phyloP scores from a whole-genome alignment of 2,113 vertebrate species.

The Cettia cetti region DNA sequence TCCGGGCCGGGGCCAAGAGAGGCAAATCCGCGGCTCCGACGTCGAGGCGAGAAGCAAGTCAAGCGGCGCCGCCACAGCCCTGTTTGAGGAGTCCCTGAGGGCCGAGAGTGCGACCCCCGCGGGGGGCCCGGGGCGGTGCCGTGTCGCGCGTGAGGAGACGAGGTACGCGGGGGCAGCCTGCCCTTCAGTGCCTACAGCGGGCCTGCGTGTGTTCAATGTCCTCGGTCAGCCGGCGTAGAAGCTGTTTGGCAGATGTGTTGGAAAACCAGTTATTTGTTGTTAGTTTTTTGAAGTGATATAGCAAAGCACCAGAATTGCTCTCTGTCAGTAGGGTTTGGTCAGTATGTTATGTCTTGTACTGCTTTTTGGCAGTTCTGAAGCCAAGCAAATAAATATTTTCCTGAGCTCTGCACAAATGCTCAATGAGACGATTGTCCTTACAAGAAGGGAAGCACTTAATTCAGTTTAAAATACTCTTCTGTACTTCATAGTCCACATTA shows the following conservation, averaged over 20 bases:
- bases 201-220: background rate
- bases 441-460: background rate
- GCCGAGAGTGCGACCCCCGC: fast-evolving
- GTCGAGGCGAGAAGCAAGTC: too few species aligned
- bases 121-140: too few species aligned
- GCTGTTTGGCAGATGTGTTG: background rate
- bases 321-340: background rate
- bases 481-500: background rate
- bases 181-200: background rate
- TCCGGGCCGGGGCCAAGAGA: fast-evolving
- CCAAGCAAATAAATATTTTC: background rate
- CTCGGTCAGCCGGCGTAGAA: background rate
- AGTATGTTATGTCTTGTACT: background rate
- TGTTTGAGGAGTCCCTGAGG: background rate
- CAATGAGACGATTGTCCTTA: background rate
- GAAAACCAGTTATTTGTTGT: background rate
- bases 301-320: background rate
- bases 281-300: background rate
- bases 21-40: background rate
- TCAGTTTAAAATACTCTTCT: background rate
- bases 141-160: background rate
- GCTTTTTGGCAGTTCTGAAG: background rate
- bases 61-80: background rate
- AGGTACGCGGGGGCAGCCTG: background rate
- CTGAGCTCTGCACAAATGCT: background rate